Evolutionary conservation across 2,888 invertebrate genomes (phyloP).

Genomic region (Campoletis raptor): DNA sequence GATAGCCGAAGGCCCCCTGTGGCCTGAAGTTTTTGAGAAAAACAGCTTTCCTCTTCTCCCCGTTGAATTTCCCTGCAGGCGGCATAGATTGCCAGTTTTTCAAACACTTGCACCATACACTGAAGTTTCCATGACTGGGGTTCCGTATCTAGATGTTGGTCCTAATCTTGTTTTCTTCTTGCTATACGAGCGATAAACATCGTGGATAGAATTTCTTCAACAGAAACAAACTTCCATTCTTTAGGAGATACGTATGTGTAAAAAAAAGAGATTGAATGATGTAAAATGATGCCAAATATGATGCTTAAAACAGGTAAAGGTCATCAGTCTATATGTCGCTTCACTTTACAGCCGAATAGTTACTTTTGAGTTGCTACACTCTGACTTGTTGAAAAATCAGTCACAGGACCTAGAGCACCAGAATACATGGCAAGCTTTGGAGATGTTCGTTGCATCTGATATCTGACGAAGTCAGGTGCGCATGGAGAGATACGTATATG

Average conservation of each 20-base stretch:
- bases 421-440: slow-evolving; percentile 37
- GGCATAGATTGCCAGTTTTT: slow-evolving; percentile 30
- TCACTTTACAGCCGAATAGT: background rate
- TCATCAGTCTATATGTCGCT: background rate
- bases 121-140: background rate
- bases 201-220: background rate
- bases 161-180: background rate
- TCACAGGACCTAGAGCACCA: background rate
- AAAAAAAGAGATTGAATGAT: background rate
- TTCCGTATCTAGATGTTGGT: background rate
- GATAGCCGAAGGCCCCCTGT: slow-evolving; percentile 43
- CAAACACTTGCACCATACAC: slow-evolving; percentile 22
- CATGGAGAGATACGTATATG: slow-evolving; percentile 24
- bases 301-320: background rate
- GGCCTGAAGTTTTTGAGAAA: slow-evolving; percentile 44
- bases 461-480: slow-evolving; percentile 64
- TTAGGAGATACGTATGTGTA: background rate
- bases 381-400: slow-evolving; percentile 24
- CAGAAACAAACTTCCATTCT: background rate
- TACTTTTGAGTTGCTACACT: background rate
- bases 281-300: background rate
- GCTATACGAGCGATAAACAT: background rate
- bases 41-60: slow-evolving; percentile 1
- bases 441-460: slow-evolving; percentile 60
- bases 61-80: background rate